A percentile compares a stretch with the other conserved stretches of the same genome.
phyloP scores from a whole-genome alignment of 2,888 invertebrate genomes.

The Lasioglossum vierecki region DNA sequence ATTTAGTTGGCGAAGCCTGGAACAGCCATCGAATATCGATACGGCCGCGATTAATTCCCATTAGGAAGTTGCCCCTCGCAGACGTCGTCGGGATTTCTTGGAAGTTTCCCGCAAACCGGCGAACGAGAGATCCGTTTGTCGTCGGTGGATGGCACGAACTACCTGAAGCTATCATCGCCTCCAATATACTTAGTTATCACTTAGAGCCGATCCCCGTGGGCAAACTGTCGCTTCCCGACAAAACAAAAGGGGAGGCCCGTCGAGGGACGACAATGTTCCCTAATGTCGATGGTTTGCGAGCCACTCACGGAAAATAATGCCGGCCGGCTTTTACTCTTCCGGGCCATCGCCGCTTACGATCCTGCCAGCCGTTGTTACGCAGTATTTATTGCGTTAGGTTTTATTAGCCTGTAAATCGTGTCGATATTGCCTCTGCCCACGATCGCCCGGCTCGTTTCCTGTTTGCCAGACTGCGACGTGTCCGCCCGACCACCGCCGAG shows the following conservation, averaged over 20 bases:
- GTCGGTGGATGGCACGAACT: not conserved
- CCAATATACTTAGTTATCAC: conserved; percentile 39
- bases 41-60: conserved; percentile 36
- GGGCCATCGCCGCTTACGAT: not conserved
- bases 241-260: not conserved
- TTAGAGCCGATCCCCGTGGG: conserved; percentile 1
- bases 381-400: conserved; percentile 40
- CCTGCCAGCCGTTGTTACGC: conserved; percentile 32
- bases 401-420: conserved; percentile 43
- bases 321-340: conserved; percentile 7
- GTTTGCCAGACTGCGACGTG: not conserved
- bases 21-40: conserved; percentile 48
- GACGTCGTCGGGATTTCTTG: conserved; percentile 7
- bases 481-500: too few relatives aligned
- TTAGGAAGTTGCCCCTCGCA: conserved; percentile 4
- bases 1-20: conserved; percentile 1
- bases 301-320: conserved; percentile 25
- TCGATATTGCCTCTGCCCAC: not conserved
- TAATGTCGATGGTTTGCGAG: conserved; percentile 3
- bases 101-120: not conserved
- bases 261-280: not conserved
- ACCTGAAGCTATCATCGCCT: conserved; percentile 16
- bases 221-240: not conserved
- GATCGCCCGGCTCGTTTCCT: not conserved
- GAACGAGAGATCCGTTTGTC: conserved; percentile 12